Conservation (phyloP, 2,888 invertebrate species). For the Panzeria rudis region DNA sequence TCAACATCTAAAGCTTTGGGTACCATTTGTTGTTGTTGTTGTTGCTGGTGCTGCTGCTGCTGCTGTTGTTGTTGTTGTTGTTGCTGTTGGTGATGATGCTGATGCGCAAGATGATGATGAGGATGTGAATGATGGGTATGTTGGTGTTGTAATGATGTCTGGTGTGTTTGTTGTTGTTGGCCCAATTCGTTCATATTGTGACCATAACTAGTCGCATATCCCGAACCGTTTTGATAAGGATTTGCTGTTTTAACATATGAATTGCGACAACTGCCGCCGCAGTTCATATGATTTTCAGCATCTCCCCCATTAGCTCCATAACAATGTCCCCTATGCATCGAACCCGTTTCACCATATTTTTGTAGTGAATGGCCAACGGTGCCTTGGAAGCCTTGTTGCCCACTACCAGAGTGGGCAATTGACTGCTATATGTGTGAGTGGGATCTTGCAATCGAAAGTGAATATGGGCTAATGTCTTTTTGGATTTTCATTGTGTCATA, state of each 20-base stretch:
- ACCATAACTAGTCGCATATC: slow-evolving; percentile 76
- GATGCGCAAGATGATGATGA: slow-evolving; percentile 50
- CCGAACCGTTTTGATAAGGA: slow-evolving; percentile 82
- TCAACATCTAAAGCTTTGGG: slow-evolving; percentile 76
- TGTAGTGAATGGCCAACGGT: slow-evolving; percentile 78
- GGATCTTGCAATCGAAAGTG: slow-evolving; percentile 82
- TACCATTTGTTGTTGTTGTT: slow-evolving; percentile 59
- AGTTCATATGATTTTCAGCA: slow-evolving; percentile 80
- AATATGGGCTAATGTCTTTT: slow-evolving; percentile 82
- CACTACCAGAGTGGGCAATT: slow-evolving; percentile 82
- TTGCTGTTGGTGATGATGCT: slow-evolving; percentile 26
- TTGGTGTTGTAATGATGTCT: slow-evolving; percentile 31
- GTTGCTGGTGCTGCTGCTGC: slow-evolving; percentile 42
- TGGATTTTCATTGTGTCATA: slow-evolving; percentile 89
- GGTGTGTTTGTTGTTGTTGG: slow-evolving; percentile 55
- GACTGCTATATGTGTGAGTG: slow-evolving; percentile 84
- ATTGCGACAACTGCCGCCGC: slow-evolving; percentile 81
- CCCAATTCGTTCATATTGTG: slow-evolving; percentile 65
- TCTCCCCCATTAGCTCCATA: slow-evolving; percentile 80
- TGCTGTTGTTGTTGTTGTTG: slow-evolving; percentile 43
- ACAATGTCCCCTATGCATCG: slow-evolving; percentile 78
- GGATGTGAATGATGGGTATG: slow-evolving; percentile 48
- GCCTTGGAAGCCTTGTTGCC: slow-evolving; percentile 76
- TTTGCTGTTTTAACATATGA: slow-evolving; percentile 80
- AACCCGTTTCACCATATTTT: slow-evolving; percentile 72